Base-by-base conservation (phyloP, 2,888 invertebrate species). In the Orthonevra nobilis region DNA sequence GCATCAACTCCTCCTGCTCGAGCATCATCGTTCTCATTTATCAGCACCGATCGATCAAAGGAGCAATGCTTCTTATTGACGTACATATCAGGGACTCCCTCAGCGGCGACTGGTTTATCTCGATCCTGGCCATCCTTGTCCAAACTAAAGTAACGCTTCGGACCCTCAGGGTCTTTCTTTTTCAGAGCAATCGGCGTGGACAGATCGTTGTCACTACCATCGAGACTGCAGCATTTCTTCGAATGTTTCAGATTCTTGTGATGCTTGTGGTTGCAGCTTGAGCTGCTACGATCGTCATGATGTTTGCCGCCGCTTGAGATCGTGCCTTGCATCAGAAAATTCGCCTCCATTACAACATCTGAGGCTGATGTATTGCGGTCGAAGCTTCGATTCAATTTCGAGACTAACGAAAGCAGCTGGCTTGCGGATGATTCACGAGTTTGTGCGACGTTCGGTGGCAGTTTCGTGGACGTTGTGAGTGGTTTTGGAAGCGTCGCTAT, bases 111-210 rank as follows among this genome's bases (percentile, higher is more conserved):
- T 9, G 38, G 28, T 9, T 48, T 72, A 0, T 73, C 60, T 1
- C 44, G 73, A 38, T 58, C 58, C 1, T 69, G 61, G 32, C 81
- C 82, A 4, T 83, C 83, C 48, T 84, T 84, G 54, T 84, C 84
- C 7, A 84, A 46, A 12, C 84, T 84, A 19, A 81, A 83, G 58
- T 82, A 83, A 0, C 81, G 74, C 38, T 83, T 82, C 7, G 83
- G 70, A 4, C 44, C 58, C 26, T 82, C 82, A 1, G 83, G 74
- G 7, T 81, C 52, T 28, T 75, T 81, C 40, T 83, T 82, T 6
- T 82, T 82, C 2, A 64, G 52, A 4, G 60, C 28, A 9, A 20
- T 48, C 12, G 60, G 66, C 3, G 63, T 46, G 3, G 63, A 44
- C 6, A 83, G 20, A 26, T 82, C 83, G 34, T 50, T 77, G 15